These are phyloP conservation scores for Athripsodes cinereus DNA, from an alignment of 2,888 invertebrate genomes.

Conservation along the genomic window DNA sequence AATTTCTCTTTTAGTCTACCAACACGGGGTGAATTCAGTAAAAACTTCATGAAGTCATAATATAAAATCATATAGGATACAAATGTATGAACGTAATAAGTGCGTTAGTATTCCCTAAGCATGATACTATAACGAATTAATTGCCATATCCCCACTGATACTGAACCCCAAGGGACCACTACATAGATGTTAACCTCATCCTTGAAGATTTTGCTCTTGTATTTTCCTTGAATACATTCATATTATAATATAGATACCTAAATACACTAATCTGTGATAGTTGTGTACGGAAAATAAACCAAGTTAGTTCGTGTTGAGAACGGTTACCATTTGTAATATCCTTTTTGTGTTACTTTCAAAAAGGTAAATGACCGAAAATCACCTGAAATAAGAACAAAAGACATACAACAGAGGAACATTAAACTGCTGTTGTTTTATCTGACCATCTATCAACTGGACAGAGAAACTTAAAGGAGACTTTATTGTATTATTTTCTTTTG, in stretches of 20 bases:
- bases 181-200: not conserved
- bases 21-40: not conserved
- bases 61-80: not conserved
- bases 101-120: slow-evolving; percentile 10
- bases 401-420: no score
- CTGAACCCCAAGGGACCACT: not conserved
- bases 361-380: not conserved
- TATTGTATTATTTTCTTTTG: no score
- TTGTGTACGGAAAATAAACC: not conserved
- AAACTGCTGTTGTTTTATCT: no score
- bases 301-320: not conserved
- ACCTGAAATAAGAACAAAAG: no score
- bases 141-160: not conserved
- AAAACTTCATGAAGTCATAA: not conserved
- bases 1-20: not conserved
- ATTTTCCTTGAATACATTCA: not conserved
- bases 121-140: slow-evolving; percentile 3
- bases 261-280: no score
- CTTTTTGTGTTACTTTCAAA: not conserved
- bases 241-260: no score
- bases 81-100: slow-evolving; percentile 6
- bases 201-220: not conserved
- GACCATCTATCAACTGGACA: no score
- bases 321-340: not conserved
- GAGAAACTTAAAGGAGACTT: no score